These are phyloP conservation scores for Arizona elegans DNA, from an alignment of 2,113 vertebrate species.

Conservation along the genomic window DNA sequence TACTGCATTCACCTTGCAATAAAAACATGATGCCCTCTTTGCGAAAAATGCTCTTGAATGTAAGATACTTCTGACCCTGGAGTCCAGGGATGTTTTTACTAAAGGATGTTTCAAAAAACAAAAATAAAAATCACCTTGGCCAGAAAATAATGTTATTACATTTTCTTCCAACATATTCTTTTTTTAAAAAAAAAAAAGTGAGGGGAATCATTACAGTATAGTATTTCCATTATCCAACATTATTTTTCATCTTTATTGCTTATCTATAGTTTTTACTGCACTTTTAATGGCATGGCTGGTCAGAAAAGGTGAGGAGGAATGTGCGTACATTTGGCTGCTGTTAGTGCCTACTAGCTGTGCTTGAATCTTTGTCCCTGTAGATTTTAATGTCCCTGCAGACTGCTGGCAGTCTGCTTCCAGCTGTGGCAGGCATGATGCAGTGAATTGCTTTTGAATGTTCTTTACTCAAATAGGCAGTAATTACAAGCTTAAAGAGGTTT, in stretches of 20 bases:
- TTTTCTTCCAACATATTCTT: slow-evolving; percentile 37
- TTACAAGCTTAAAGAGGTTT: slow-evolving; percentile 99
- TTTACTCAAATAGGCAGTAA: slow-evolving; percentile 99
- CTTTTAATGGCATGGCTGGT: slow-evolving; percentile 72
- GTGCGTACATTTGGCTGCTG: slow-evolving; percentile 65
- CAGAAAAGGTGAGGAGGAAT: slow-evolving; percentile 76
- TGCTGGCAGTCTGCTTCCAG: slow-evolving; percentile 93
- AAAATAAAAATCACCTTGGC: background rate
- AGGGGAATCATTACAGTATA: slow-evolving; percentile 68
- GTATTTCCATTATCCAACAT: slow-evolving; percentile 55
- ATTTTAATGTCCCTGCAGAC: slow-evolving; percentile 87
- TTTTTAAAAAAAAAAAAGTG: background rate
- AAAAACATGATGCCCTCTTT: background rate
- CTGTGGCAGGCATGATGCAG: slow-evolving; percentile 93
- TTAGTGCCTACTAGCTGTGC: slow-evolving; percentile 74
- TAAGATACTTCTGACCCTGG: background rate
- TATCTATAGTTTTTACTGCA: slow-evolving; percentile 66
- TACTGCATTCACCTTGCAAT: slow-evolving; percentile 10
- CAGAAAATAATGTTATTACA: background rate
- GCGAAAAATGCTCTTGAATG: background rate
- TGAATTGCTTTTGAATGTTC: slow-evolving; percentile 98
- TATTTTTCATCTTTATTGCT: slow-evolving; percentile 76
- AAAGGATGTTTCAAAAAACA: background rate
- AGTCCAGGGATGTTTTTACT: background rate
- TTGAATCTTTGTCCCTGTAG: slow-evolving; percentile 77